Base-by-base conservation (phyloP, 2,113 vertebrate species). In the Gulo gulo region DNA sequence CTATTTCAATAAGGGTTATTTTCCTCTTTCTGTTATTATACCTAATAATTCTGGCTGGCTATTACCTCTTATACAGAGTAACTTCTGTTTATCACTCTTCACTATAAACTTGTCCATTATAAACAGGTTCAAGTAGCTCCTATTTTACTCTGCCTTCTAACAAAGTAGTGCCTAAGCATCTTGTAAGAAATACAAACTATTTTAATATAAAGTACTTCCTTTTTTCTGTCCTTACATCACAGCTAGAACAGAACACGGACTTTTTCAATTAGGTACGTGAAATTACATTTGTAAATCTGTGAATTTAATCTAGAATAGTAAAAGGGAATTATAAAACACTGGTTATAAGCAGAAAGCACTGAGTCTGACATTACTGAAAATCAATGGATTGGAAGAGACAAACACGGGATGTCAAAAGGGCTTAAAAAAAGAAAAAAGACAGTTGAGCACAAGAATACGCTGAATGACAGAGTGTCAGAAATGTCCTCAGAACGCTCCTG, bases 141-240 rank as follows among this genome's bases (percentile, higher is more conserved):
- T 18, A 16, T 71, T 73, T 55, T 59, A n/a, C 63, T 39, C 21
- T 71, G 57, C 31, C 80, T 50, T 52, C 57, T 14, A 36, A 71
- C 12, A 23, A 1, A 69, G 39, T 9, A 93, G 65, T 34, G 15
- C 55, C 73, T 42, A 16, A 57, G 13, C n/a, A 42, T 42, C 67
- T 91, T 16, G 39, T 36, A 83, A 61, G n/a, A 95, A 95, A 96
- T 47, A 57, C 11, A 55, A 63, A 74, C 65, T 57, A 82, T 34
- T 61, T 67, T 47, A 94, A 42, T 74, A 92, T n/a, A 78, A 97
- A 95, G 73, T 59, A 73, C 23, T 69, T 87, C 74, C 50, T 81
- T 78, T 55, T 96, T 34, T 65, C 57, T 52, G 36, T 85, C 79
- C 88, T 47, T 88, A 50, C 10, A 81, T 63, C 94, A 93, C 3